phyloP scores from a whole-genome alignment of 2,888 invertebrate genomes.

The Nymphalis c-album region DNA sequence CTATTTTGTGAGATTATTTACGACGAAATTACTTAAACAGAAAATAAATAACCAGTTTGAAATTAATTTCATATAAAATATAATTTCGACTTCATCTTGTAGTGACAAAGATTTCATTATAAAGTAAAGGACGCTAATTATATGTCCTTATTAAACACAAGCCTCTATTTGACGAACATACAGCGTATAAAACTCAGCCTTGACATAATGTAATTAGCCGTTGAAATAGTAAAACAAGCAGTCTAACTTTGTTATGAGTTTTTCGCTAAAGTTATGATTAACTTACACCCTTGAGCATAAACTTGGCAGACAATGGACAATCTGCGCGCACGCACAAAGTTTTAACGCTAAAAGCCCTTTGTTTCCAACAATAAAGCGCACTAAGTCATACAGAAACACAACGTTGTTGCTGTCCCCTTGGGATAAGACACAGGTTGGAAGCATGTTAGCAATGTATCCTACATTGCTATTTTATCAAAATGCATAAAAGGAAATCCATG shows the following conservation, averaged over 20 bases:
- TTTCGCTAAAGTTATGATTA: conserved; percentile 25
- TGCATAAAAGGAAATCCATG: not conserved
- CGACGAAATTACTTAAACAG: not conserved
- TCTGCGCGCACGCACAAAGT: conserved; percentile 56
- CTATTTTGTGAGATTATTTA: not conserved
- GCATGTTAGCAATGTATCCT: conserved; percentile 1
- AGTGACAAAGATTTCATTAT: conserved; percentile 9
- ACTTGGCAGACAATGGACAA: conserved; percentile 50
- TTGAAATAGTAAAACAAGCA: conserved; percentile 25
- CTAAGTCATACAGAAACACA: conserved; percentile 54
- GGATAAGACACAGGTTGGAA: conserved; percentile 16
- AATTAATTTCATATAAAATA: not conserved
- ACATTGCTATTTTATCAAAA: not conserved
- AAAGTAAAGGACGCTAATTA: not conserved
- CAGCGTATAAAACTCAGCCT: conserved; percentile 14
- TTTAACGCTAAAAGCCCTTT: conserved; percentile 60
- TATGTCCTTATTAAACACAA: conserved; percentile 1
- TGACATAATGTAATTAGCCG: conserved; percentile 23
- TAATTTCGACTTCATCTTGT: not conserved
- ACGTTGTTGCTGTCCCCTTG: conserved; percentile 48
- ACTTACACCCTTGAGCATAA: conserved; percentile 31
- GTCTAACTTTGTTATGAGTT: conserved; percentile 28
- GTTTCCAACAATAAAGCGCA: conserved; percentile 62
- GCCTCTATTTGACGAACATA: conserved; percentile 9
- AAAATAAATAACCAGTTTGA: not conserved